Evolutionary conservation across 2,797 vertebrate species (phyloP), one percentile per base, ranked within the genome.

Genomic region (Danio kyathit): DNA sequence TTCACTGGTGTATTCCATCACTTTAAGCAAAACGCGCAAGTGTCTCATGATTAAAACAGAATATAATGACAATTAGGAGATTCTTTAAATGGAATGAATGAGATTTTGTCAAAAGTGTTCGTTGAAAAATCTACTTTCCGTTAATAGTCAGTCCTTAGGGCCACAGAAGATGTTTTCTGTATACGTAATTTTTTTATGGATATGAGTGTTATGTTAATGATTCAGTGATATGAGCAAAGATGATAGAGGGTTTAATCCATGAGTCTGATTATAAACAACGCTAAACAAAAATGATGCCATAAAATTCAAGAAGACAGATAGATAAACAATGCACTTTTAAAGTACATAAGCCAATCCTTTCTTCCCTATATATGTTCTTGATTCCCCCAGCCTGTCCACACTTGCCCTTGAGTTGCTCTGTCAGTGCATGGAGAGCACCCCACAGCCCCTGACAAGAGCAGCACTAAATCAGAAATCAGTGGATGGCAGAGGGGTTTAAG

Each of bases 381-480:
- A 59, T 64, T 63, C 61, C 54, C 46, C 67, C 61, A 40, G 44
- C 66, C 80, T 71, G 77, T 82, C 85, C 75, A 84, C 78, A 80
- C 94, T 93, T 96, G 94, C 94, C 94, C 94, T 96, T 96, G 94
- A 95, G 94, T 94, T 95, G 93, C 95, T 95, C 94, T 93, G 95
- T 95, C 95, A 95, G 94, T 90, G 93, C 94, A 94, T 96, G 94
- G 95, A 96, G 96, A 96, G 93, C 94, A 96, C 95, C 95, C 95
- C 95, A 93, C 92, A 95, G 94, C 93, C 93, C 93, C 94, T 96
- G 95, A 96, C 95, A 96, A 95, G 94, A 94, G 94, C 95, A 94
- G 94, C 95, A 95, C 95, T 96, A 96, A 96, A 96, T 96, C 94
- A 96, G 95, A 96, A 96, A 95, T 95, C 95, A 95, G 95, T 95